Conservation (phyloP, 2,113 vertebrate species). For the Hassar affinis region DNA sequence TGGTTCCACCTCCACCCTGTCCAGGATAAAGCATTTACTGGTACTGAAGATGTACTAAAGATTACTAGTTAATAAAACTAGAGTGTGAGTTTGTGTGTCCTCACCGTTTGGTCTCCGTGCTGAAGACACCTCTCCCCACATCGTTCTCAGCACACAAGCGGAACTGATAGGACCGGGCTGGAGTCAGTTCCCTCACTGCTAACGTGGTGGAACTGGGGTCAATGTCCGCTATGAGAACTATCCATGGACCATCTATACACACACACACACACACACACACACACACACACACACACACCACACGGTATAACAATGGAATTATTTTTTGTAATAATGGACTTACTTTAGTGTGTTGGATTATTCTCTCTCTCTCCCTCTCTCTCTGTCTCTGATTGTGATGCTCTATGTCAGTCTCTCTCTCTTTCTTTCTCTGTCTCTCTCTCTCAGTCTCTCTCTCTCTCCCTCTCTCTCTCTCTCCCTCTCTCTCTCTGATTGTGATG, state of each 20-base stretch:
- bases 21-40: neutral
- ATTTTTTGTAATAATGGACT: too few relatives aligned
- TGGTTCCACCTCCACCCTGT: neutral
- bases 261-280: conserved; percentile 35
- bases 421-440: neutral
- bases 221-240: conserved; percentile 84
- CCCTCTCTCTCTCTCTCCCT: too few relatives aligned
- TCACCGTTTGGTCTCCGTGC: conserved; percentile 94
- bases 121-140: conserved; percentile 94
- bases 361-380: neutral
- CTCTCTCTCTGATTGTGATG: too few relatives aligned
- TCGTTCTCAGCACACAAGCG: conserved; percentile 92
- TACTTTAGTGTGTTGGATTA: neutral
- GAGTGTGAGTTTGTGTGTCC: conserved; percentile 39
- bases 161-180: conserved; percentile 94
- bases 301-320: too few relatives aligned
- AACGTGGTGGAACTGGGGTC: conserved; percentile 82
- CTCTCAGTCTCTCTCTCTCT: too few relatives aligned
- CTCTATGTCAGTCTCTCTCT: neutral
- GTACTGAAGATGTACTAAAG: too few relatives aligned
- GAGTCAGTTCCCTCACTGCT: conserved; percentile 85
- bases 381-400: neutral
- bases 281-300: conserved; percentile 9
- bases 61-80: too few relatives aligned
- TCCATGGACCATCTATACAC: conserved; percentile 87